A percentile compares a stretch with the other conserved stretches of the same genome.
phyloP scores from a whole-genome alignment of 2,113 vertebrate species.

The Excalfactoria chinensis region DNA sequence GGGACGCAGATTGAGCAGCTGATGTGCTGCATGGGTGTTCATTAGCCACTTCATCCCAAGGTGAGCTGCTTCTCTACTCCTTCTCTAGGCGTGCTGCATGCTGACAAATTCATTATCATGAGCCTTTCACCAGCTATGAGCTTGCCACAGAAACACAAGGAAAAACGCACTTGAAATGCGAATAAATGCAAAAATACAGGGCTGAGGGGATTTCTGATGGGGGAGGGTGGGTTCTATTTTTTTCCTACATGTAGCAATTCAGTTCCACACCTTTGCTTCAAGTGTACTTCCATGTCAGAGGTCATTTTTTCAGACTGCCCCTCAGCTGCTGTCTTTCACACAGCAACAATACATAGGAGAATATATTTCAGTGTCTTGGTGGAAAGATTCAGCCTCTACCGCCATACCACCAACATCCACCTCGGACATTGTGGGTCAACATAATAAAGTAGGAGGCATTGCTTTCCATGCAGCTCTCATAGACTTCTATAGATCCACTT shows the following conservation, averaged over 20 bases:
- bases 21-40: background rate
- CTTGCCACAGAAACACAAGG: background rate
- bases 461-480: background rate
- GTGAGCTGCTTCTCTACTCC: background rate
- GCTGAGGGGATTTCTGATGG: background rate
- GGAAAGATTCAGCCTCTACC: background rate
- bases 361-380: background rate
- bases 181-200: background rate
- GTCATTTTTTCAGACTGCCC: background rate
- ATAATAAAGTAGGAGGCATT: background rate
- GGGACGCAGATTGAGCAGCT: background rate
- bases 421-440: background rate
- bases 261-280: too few species aligned
- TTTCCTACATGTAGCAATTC: background rate
- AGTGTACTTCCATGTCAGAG: background rate
- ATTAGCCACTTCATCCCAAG: background rate
- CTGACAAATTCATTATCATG: background rate
- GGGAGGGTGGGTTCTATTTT: background rate
- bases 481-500: background rate
- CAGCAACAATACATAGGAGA: background rate
- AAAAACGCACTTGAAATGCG: background rate
- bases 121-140: background rate
- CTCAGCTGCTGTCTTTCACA: background rate
- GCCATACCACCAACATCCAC: background rate
- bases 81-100: background rate